Conservation (phyloP, 1,140 invertebrate species). For the Oedothorax gibbosus region DNA sequence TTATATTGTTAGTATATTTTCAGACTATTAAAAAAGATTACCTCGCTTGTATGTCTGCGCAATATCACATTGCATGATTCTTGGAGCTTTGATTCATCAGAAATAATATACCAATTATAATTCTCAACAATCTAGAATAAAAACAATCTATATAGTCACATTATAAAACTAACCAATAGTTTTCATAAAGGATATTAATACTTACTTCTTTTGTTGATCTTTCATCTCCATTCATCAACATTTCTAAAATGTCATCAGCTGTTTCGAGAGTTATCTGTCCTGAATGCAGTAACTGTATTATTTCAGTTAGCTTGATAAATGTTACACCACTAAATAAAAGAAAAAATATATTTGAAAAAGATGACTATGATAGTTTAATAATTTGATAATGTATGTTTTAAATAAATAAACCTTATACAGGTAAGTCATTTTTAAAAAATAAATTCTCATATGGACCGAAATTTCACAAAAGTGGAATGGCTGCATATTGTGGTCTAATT, state of each 20-base stretch:
- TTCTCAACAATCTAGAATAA: constrained; percentile 22
- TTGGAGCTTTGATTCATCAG: constrained; percentile 43
- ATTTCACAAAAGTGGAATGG: too few species aligned
- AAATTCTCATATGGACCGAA: too few species aligned
- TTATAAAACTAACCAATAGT: neutral
- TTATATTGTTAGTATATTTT: neutral
- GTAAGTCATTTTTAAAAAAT: too few species aligned
- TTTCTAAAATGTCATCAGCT: constrained; percentile 71
- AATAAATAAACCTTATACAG: too few species aligned
- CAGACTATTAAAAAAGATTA: neutral
- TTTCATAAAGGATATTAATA: neutral
- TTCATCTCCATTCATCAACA: constrained; percentile 71
- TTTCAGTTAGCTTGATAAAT: constrained; percentile 72
- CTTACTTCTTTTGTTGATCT: constrained; percentile 64
- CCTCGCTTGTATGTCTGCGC: constrained; percentile 18
- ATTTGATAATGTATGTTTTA: too few species aligned
- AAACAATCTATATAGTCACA: neutral
- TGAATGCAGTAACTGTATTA: constrained; percentile 74
- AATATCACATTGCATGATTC: constrained; percentile 34
- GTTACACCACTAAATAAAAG: constrained; percentile 65
- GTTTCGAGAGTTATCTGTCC: constrained; percentile 75
- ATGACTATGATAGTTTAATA: too few species aligned
- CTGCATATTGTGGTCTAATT: too few species aligned
- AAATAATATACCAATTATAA: constrained; percentile 58
- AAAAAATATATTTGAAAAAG: constrained; percentile 47